Evolutionary conservation across 2,113 vertebrate genomes (phyloP).

Genomic region (Hiodon tergisus): DNA sequence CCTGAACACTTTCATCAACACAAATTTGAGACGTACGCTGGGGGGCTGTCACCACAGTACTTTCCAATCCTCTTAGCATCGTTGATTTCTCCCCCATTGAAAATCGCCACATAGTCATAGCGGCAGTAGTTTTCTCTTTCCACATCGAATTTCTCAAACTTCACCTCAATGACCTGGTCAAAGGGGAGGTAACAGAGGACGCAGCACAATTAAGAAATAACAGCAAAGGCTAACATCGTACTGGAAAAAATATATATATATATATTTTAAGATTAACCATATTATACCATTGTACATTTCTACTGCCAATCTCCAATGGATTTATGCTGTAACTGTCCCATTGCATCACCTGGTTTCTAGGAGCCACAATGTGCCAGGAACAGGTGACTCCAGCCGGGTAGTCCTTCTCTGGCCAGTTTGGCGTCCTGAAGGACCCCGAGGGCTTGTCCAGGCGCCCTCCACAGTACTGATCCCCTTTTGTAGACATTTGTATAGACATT

Average conservation of each 20-base stretch:
- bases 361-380: conserved; percentile 91
- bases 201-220: background rate
- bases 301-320: background rate
- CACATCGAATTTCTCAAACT: conserved; percentile 82
- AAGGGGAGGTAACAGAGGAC: background rate
- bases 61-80: conserved; percentile 74
- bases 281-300: no score
- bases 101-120: conserved; percentile 72
- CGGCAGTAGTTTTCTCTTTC: conserved; percentile 80
- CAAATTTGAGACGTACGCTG: conserved; percentile 61
- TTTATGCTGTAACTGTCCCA: background rate
- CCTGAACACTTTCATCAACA: no score
- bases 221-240: background rate
- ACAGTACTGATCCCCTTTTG: conserved; percentile 93
- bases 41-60: conserved; percentile 79
- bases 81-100: conserved; percentile 69
- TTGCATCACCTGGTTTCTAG: conserved; percentile 82
- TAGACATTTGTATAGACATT: conserved; percentile 1
- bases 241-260: no score
- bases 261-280: no score
- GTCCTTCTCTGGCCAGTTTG: conserved; percentile 96
- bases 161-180: conserved; percentile 65
- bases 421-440: conserved; percentile 82
- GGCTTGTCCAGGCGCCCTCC: conserved; percentile 83
- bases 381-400: conserved; percentile 93